phyloP scores from a whole-genome alignment of 2,113 vertebrate genomes.

The Eonycteris spelaea region DNA sequence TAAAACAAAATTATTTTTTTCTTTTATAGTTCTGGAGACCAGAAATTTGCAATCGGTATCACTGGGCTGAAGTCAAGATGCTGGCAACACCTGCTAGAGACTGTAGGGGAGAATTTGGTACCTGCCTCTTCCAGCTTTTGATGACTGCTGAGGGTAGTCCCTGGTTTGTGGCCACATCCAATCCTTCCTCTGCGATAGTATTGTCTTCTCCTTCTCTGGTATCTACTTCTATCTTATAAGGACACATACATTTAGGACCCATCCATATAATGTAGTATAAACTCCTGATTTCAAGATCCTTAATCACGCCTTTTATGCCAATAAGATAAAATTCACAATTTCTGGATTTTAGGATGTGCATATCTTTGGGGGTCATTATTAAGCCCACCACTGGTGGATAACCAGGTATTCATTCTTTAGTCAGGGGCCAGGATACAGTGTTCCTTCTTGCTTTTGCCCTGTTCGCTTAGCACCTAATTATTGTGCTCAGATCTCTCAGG shows the following conservation, averaged over 20 bases:
- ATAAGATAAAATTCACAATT: not conserved
- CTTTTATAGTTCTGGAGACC: not conserved
- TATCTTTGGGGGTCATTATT: not conserved
- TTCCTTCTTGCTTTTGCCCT: not conserved
- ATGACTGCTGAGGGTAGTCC: not conserved
- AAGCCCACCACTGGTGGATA: not conserved
- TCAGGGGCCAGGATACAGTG: not conserved
- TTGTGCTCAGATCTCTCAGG: not conserved
- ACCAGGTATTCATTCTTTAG: not conserved
- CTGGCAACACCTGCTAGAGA: not conserved
- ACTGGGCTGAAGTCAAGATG: not conserved
- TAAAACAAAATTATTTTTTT: not conserved
- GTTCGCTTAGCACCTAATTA: not conserved
- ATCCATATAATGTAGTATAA: not conserved
- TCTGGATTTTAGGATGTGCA: not conserved
- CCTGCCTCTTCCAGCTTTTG: not conserved
- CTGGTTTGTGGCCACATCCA: not conserved
- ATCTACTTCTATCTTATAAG: not conserved
- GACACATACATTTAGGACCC: not conserved
- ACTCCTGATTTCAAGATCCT: not conserved
- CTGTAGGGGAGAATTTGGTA: not conserved
- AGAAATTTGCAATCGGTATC: not conserved
- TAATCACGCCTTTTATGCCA: not conserved
- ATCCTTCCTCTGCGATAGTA: not conserved
- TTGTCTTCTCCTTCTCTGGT: not conserved